phyloP scores from a whole-genome alignment of 2,797 vertebrate genomes.

The Myiotriccus ornatus region DNA sequence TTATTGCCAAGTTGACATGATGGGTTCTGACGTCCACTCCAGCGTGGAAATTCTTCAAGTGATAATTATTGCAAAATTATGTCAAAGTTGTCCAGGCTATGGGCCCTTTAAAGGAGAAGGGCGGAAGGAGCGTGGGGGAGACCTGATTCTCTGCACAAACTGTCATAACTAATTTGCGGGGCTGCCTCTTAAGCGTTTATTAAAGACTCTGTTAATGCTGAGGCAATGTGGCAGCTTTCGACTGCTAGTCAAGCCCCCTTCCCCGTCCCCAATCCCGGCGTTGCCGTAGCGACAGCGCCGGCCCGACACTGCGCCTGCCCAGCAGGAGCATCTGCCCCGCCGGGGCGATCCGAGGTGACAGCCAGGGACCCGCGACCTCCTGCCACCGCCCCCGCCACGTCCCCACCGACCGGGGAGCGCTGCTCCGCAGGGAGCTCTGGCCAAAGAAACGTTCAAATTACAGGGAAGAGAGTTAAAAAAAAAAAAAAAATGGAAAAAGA shows the following conservation, averaged over 20 bases:
- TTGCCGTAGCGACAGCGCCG: constrained; percentile 85
- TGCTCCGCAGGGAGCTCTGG: accelerated
- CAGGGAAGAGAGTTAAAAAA: background rate
- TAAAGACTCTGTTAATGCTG: constrained; percentile 96
- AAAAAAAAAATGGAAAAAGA: constrained; percentile 8
- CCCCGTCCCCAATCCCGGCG: constrained; percentile 75
- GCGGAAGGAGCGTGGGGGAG: constrained; percentile 87
- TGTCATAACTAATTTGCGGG: constrained; percentile 96
- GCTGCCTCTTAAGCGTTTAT: constrained; percentile 96
- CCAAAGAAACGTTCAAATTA: background rate
- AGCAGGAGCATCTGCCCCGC: constrained; percentile 82
- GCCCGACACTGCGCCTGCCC: constrained; percentile 83
- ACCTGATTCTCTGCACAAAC: constrained; percentile 87
- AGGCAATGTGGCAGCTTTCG: constrained; percentile 96
- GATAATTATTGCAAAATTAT: constrained; percentile 99
- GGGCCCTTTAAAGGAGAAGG: constrained; percentile 88
- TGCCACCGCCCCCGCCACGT: background rate
- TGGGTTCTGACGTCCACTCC: constrained; percentile 88
- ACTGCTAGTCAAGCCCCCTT: constrained; percentile 83
- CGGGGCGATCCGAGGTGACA: constrained; percentile 87
- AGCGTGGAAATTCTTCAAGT: constrained; percentile 90
- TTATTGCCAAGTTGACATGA: constrained; percentile 86
- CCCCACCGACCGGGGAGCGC: background rate
- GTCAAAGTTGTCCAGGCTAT: constrained; percentile 90
- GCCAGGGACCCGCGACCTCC: constrained; percentile 81